Conservation (phyloP, 2,797 vertebrate genomes). For the Trachops cirrhosus region DNA sequence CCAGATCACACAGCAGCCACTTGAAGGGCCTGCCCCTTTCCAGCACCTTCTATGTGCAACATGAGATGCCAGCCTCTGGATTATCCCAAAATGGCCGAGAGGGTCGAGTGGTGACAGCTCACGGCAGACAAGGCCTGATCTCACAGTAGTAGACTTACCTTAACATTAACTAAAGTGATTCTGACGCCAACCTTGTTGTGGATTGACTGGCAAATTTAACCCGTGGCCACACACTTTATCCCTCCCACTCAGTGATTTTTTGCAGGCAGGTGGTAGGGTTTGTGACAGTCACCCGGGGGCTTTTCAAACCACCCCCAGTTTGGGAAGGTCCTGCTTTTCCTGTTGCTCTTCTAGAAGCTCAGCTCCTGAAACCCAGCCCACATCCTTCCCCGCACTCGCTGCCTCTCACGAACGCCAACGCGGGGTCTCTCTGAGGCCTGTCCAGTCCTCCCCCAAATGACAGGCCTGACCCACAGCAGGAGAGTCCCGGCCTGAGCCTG, state of each 20-base stretch:
- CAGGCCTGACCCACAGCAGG: not conserved
- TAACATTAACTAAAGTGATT: not conserved
- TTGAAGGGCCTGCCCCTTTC: not conserved
- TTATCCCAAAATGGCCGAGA: not conserved
- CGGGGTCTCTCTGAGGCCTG: not conserved
- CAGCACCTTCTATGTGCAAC: not conserved
- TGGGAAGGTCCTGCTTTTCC: not conserved
- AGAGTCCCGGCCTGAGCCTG: not conserved
- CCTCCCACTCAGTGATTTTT: not conserved
- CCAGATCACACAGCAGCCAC: not conserved
- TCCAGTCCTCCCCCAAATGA: not conserved
- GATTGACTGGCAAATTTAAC: not conserved
- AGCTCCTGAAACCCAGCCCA: not conserved
- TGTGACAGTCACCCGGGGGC: not conserved
- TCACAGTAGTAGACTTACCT: not conserved
- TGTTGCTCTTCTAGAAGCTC: not conserved
- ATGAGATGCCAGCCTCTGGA: not conserved
- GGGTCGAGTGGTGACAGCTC: not conserved
- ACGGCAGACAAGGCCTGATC: not conserved
- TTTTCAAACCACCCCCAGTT: not conserved
- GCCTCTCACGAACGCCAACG: too few species aligned
- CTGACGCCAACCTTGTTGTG: too few species aligned
- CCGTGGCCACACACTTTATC: not conserved
- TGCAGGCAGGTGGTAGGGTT: accelerated
- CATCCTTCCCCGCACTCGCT: too few species aligned